A percentile compares a stretch with the other conserved stretches of the same genome.
These are phyloP conservation scores for Heptascelio sp. DNA, from an alignment of 2,888 invertebrate genomes.

Conservation along the genomic window DNA sequence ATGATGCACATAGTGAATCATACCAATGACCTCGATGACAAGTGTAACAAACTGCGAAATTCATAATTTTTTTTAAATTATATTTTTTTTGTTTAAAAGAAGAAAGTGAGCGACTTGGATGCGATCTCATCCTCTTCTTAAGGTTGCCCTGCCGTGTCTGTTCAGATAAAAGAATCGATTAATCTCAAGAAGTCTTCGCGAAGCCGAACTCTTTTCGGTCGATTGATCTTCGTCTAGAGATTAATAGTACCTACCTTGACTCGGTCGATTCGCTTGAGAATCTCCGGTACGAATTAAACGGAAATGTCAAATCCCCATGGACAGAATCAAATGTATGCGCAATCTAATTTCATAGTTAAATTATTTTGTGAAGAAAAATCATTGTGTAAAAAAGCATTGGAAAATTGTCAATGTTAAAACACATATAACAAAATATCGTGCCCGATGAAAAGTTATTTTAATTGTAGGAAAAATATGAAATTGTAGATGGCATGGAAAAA, in stretches of 20 bases:
- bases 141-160: constrained; percentile 46
- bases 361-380: constrained; percentile 22
- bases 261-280: constrained; percentile 51
- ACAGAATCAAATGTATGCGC: constrained; percentile 40
- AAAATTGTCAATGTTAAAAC: no score
- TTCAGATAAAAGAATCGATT: constrained; percentile 71
- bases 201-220: constrained; percentile 68
- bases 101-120: constrained; percentile 49
- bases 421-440: background rate
- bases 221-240: constrained; percentile 69
- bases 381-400: no score
- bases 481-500: background rate
- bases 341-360: constrained; percentile 43
- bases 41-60: constrained; percentile 52
- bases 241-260: constrained; percentile 69
- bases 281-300: constrained; percentile 54
- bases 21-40: constrained; percentile 51
- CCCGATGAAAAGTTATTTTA: background rate
- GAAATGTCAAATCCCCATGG: constrained; percentile 66
- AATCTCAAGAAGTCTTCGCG: constrained; percentile 67
- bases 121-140: constrained; percentile 53
- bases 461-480: background rate
- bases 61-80: background rate
- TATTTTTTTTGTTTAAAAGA: constrained; percentile 34
- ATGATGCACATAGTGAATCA: no score